These are phyloP conservation scores for Eupelmus urozonus DNA, from an alignment of 2,888 invertebrate species.

Conservation along the genomic window DNA sequence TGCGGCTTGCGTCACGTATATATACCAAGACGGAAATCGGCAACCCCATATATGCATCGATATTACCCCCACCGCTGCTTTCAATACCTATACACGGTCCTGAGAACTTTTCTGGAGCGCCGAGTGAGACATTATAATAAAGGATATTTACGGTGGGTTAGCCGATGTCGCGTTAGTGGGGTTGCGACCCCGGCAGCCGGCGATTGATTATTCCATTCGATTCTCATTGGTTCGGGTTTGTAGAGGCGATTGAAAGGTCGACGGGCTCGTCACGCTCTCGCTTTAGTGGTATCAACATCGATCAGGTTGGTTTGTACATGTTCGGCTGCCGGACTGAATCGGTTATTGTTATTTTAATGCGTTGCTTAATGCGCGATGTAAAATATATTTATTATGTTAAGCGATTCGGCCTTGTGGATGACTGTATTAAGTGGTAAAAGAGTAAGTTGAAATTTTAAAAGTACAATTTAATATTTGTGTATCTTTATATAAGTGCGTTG, in stretches of 20 bases:
- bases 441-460: too few relatives aligned
- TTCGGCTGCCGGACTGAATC: background rate
- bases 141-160: constrained; percentile 42
- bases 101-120: constrained; percentile 33
- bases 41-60: constrained; percentile 6
- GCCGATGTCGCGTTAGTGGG: background rate
- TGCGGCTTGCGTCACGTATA: constrained; percentile 46
- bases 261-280: constrained; percentile 24
- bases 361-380: background rate
- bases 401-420: background rate
- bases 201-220: constrained; percentile 44
- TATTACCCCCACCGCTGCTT: background rate
- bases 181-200: constrained; percentile 17
- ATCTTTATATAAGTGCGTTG: too few relatives aligned
- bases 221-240: constrained; percentile 18
- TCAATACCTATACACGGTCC: constrained; percentile 11
- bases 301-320: constrained; percentile 12
- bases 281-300: constrained; percentile 22
- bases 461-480: too few relatives aligned
- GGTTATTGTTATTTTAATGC: constrained; percentile 7
- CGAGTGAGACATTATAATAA: constrained; percentile 9
- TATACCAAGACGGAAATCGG: constrained; percentile 4
- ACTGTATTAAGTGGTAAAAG: too few relatives aligned
- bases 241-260: background rate
- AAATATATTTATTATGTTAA: background rate